These are phyloP conservation scores for Andrena dorsata DNA, from an alignment of 2,888 invertebrate genomes.

Conservation along the genomic window DNA sequence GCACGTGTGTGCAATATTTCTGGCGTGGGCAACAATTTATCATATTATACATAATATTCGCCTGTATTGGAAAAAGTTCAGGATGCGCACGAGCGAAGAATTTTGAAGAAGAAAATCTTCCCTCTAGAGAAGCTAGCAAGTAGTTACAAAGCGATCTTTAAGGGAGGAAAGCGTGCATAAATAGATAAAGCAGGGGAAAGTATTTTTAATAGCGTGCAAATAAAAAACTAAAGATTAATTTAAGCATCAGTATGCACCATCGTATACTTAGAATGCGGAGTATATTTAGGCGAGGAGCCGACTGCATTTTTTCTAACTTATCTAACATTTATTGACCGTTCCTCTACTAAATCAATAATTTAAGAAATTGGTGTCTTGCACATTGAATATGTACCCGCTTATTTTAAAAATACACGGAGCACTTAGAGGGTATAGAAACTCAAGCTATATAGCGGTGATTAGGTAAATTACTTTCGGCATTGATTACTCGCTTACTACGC, in stretches of 20 bases:
- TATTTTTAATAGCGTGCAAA: constrained; percentile 15
- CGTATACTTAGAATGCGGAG: background rate
- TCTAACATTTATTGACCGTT: too few species aligned
- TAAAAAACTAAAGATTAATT: constrained; percentile 6
- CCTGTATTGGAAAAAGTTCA: background rate
- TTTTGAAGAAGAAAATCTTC: background rate
- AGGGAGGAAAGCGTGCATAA: background rate
- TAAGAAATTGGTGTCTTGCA: too few species aligned
- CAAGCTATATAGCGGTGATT: too few species aligned
- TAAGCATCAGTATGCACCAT: background rate
- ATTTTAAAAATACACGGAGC: too few species aligned
- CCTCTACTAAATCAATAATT: too few species aligned
- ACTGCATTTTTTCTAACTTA: background rate
- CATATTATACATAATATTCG: too few species aligned
- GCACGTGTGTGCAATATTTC: background rate
- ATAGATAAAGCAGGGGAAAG: background rate
- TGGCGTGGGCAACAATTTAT: too few species aligned
- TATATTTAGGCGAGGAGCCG: constrained; percentile 7
- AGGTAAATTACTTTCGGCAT: too few species aligned
- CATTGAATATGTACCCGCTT: too few species aligned
- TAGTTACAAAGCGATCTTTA: background rate
- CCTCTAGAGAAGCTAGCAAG: background rate
- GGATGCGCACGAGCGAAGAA: background rate
- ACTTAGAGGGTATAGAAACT: too few species aligned
- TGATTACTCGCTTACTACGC: background rate